Evolutionary conservation across 2,113 vertebrate genomes (phyloP), one percentile per base, ranked within the genome.

Genomic region (Tetrax tetrax): DNA sequence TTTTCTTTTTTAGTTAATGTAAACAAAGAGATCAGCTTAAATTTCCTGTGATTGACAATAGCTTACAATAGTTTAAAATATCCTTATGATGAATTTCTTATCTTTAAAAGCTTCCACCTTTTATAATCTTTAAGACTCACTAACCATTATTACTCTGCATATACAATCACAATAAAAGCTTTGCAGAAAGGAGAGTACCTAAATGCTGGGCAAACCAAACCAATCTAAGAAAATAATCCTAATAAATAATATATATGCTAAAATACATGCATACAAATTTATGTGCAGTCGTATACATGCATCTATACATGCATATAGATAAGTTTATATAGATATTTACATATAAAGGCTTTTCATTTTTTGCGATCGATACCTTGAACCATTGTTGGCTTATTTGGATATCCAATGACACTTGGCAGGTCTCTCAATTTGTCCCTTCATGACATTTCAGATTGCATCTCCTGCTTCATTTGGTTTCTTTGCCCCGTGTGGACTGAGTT

Each of bases 101-200:
- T 45, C 80, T 87, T 83, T 72, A 90, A 94, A 96, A 92, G 82
- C 56, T 95, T 93, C 92, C 48, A 74, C 35, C 24, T 95, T 90
- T 84, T 61, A 72, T 71, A 64, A 77, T 75, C 35, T 81, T 88
- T 54, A 92, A 95, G 68, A 75, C 24, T 95, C 38, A 37, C 48
- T 72, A 79, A 87, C n/a, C 22, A 18, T 84, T 87, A 92, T 50
- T 75, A 64, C 27, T 25, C 53, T 71, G 64, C 5, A 31, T 50
- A 92, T 23, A 68, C 27, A 87, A 74, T 59, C 82, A 88, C 68
- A 87, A 81, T 78, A 78, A 90, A 90, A 89, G 53, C 48, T 87
- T 54, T 78, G 43, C 71, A 60, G 51, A 78, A 83, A 54, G 53
- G 65, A 71, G 21, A 72, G n/a, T 25, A 63, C 23, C 47, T 78